Base-by-base conservation (phyloP, 2,888 invertebrate genomes). In the Siphonodentalium dalli region DNA sequence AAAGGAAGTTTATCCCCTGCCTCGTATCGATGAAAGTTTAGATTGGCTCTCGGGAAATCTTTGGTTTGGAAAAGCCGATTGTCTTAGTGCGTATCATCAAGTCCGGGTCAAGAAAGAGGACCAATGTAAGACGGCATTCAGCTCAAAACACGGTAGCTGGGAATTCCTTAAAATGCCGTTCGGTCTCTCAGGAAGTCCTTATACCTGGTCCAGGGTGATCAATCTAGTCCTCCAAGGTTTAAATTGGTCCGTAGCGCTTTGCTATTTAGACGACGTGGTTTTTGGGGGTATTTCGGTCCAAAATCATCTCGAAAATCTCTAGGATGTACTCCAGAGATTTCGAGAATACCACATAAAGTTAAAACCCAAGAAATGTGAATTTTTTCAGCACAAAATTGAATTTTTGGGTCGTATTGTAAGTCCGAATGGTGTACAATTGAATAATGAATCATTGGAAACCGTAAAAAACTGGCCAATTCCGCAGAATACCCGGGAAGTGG, bases 401-500 rank as follows among this genome's bases (percentile, higher is more conserved):
- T n/a, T n/a, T n/a, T n/a, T n/a, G n/a, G n/a, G n/a, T n/a, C n/a
- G n/a, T n/a, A n/a, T n/a, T n/a, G n/a, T n/a, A n/a, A n/a, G n/a
- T n/a, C n/a, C n/a, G n/a, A n/a, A n/a, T n/a, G n/a, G n/a, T n/a
- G n/a, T n/a, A n/a, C n/a, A n/a, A n/a, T n/a, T n/a, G n/a, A n/a
- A n/a, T n/a, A n/a, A n/a, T n/a, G n/a, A n/a, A n/a, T n/a, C n/a
- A n/a, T n/a, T n/a, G n/a, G n/a, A n/a, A n/a, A n/a, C n/a, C n/a
- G n/a, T n/a, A n/a, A n/a, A n/a, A n/a, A 40, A 41, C 2, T 50
- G 50, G 42, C 42, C 34, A 27, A n/a, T 13, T 9, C 26, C 37
- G 15, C 8, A 8, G 29, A 33, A 8, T n/a, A 27, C n/a, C 9
- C 29, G 31, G 24, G 47, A 47, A 5, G 18, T 38, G 5, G 47